Percentiles rank a stretch among this genome's conserved stretches.
Conservation (phyloP, 2,888 invertebrate genomes). For the Ormyrus labotus region DNA sequence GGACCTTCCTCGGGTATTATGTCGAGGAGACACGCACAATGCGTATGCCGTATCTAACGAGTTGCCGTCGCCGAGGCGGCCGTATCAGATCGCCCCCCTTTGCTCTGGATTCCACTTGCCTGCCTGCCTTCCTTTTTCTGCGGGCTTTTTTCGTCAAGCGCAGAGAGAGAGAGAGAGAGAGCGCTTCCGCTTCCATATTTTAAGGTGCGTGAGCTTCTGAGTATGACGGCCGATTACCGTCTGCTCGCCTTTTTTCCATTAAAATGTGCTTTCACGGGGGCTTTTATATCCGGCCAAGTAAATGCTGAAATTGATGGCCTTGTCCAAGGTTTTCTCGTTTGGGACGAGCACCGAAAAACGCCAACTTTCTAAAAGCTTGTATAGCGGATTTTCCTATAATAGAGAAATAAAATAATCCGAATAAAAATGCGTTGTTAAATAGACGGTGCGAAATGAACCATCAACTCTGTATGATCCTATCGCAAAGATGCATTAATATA, state of each 20-base stretch:
- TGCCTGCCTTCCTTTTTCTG: background rate
- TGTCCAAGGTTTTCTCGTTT: no score
- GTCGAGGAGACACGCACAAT: constrained; percentile 72
- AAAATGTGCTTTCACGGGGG: background rate
- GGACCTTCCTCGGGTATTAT: constrained; percentile 6
- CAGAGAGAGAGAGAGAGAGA: background rate
- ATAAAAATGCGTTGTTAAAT: background rate
- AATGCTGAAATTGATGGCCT: no score
- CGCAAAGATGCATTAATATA: constrained; percentile 39
- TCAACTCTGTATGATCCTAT: constrained; percentile 36
- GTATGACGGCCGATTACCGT: background rate
- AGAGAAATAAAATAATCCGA: no score
- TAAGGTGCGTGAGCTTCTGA: background rate
- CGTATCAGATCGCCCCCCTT: constrained; percentile 60
- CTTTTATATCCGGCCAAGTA: no score
- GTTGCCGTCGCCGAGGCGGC: constrained; percentile 62
- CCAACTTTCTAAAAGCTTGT: no score
- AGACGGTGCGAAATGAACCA: constrained; percentile 39
- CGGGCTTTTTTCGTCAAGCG: background rate
- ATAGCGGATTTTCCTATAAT: no score
- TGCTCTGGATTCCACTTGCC: background rate
- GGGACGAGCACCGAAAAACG: no score
- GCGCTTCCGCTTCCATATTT: constrained; percentile 1
- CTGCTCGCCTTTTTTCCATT: background rate
- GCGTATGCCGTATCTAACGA: constrained; percentile 73